phyloP scores from a whole-genome alignment of 2,888 invertebrate genomes.

The Mylabris sibirica region DNA sequence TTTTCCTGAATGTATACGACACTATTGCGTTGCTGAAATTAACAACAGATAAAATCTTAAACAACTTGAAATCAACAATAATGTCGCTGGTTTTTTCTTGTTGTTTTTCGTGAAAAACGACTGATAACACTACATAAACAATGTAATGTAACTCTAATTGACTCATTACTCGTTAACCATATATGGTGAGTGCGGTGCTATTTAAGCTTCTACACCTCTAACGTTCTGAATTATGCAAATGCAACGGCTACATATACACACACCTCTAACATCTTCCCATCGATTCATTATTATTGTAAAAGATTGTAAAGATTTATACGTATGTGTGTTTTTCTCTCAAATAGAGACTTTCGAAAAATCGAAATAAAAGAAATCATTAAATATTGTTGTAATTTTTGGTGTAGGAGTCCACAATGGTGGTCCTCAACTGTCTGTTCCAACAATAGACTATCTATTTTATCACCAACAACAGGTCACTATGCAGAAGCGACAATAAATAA shows the following conservation, averaged over 20 bases:
- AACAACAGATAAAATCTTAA: slow-evolving; percentile 3
- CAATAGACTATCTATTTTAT: slow-evolving; percentile 53
- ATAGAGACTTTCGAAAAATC: background rate
- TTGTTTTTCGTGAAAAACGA: slow-evolving; percentile 2
- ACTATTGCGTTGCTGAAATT: slow-evolving; percentile 4
- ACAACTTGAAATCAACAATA: background rate
- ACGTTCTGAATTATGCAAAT: slow-evolving; percentile 32
- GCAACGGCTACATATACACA: background rate
- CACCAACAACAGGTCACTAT: slow-evolving; percentile 46
- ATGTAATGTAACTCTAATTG: slow-evolving; percentile 27
- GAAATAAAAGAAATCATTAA: slow-evolving; percentile 18
- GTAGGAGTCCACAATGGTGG: slow-evolving; percentile 45
- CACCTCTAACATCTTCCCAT: background rate
- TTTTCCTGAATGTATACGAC: slow-evolving; percentile 13
- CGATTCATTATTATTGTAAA: background rate
- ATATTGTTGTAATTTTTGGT: slow-evolving; percentile 36
- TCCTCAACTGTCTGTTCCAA: slow-evolving; percentile 46
- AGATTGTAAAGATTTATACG: background rate
- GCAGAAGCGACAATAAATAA: slow-evolving; percentile 53
- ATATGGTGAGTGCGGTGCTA: slow-evolving; percentile 23
- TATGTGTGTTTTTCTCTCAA: background rate
- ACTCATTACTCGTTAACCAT: slow-evolving; percentile 31
- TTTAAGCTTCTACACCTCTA: slow-evolving; percentile 28
- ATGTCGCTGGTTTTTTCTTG: background rate
- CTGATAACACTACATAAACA: slow-evolving; percentile 20